Evolutionary conservation across 23 tunicate genomes (phyloP), one percentile per base, ranked within the genome.

Genomic region (Halocynthia aurantium): DNA sequence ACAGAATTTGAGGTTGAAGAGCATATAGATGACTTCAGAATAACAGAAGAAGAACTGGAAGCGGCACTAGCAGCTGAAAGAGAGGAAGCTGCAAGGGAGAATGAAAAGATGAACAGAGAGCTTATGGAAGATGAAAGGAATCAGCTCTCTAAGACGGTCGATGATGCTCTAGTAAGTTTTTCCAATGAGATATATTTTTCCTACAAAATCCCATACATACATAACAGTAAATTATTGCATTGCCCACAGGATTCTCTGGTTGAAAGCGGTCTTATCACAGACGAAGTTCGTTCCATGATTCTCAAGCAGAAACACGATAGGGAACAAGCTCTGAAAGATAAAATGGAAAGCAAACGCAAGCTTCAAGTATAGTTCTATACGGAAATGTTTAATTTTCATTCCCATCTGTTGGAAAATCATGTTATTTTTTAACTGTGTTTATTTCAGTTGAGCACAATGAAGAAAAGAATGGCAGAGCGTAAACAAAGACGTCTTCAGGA

Each of bases 21-120:
- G 61, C 40, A 58, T 18, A 51, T 58, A n/a, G 76, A 81, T 22
- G 93, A 86, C 21, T 82, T 89, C 20, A 69, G 22, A 21, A 78
- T 89, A 22, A 76, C 87, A 70, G 88, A 89, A 80, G 80, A 84
- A 61, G 78, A 89, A 80, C 55, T 89, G 58, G 96, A 89, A 66
- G 96, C 85, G 15, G 96, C 96, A 8, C 83, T 89, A 15, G 79
- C 87, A 51, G 67, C 81, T 40, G 96, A 89, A 71, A 80, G 96
- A 15, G 84, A 81, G 44, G 73, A 44, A 8, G 78, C 85, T 50
- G 76, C 85, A 18, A 76, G 80, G 56, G 96, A 89, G 57, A 87
- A 84, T 9, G 83, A 73, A 58, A 77, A 88, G 67, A n/a, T 77
- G 51, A 62, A 62, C 17, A 66, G 13, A 8, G 78, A 62, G 18